Evolutionary conservation across 92 coral and sea anemone species (phyloP), one percentile per base, ranked within the genome.

Genomic region (Phenganax marumi): DNA sequence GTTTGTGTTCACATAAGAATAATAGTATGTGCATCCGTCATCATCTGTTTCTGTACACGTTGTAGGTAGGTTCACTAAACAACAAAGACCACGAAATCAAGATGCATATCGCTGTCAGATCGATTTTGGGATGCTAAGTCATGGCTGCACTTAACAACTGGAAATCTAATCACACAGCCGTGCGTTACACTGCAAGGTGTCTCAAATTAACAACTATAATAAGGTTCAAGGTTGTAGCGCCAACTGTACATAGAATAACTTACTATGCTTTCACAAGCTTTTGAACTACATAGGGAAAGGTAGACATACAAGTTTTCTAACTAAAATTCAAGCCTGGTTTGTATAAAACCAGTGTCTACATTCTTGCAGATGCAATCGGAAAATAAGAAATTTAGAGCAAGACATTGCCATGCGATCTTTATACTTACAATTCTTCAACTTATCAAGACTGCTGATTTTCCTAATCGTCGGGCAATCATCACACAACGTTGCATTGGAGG

Each of bases 1-100:
- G 23, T 73, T 79, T 56, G 75, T 81, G 65, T 91, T 89, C 22
- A 77, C 57, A 56, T 89, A 88, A 18, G 97, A 90, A 50, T 89
- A 93, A 71, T 92, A 93, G 65, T 93, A 93, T 25, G 91, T 86
- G 58, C 97, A 92, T 52, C 89, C 87, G 14, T 87, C 92, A 49
- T 72, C 64, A 50, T 84, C 91, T 6, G 49, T 70, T 71, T 90
- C 89, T 80, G 91, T 91, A 73, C 97, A 93, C n/a, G 13, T 50
- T 16, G 77, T 23, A 3, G 23, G 56, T 5, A 46, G 46, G 8
- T 52, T 52, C 24, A 72, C 77, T 72, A 72, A 50, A 72, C 43
- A 33, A 33, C 43, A 33, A 33, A 33, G 43, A 33, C 43, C 43
- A 33, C 43, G 3, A 33, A 33, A 33, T 33, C 43, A 33, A 33